Conservation (phyloP, 2,113 vertebrate genomes). For the Crocuta crocuta region DNA sequence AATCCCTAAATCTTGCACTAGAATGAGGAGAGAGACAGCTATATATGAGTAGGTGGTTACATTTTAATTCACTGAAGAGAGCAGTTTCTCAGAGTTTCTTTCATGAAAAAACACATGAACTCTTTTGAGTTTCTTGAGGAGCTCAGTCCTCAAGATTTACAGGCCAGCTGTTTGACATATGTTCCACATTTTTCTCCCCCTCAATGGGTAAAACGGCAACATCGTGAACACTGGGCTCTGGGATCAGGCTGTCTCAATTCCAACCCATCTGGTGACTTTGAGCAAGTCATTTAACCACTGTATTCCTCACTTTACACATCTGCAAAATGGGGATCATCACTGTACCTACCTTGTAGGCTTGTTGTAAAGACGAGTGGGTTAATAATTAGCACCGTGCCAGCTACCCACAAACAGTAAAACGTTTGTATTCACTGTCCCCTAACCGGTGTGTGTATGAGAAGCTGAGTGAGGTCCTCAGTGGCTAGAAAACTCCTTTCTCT, state of each 20-base stretch:
- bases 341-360: not conserved
- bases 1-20: slow-evolving; percentile 76
- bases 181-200: not conserved
- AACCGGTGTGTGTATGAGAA: not conserved
- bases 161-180: slow-evolving; percentile 76
- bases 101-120: not conserved
- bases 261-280: not conserved
- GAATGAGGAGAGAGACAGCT: slow-evolving; percentile 65
- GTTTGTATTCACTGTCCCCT: not conserved
- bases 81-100: not conserved
- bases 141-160: not conserved
- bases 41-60: not conserved
- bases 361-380: not conserved
- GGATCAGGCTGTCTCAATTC: not conserved
- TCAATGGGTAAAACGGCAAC: not conserved
- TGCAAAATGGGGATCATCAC: not conserved
- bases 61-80: slow-evolving; percentile 48
- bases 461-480: not conserved
- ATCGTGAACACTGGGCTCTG: not conserved
- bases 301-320: not conserved
- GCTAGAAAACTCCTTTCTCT: not conserved
- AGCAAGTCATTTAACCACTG: not conserved
- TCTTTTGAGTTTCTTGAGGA: slow-evolving; percentile 4
- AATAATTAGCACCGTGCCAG: not conserved
- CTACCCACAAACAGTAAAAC: not conserved